Evolutionary conservation across 2,113 vertebrate genomes (phyloP), one percentile per base, ranked within the genome.

Genomic region (Turdus rufiventris): DNA sequence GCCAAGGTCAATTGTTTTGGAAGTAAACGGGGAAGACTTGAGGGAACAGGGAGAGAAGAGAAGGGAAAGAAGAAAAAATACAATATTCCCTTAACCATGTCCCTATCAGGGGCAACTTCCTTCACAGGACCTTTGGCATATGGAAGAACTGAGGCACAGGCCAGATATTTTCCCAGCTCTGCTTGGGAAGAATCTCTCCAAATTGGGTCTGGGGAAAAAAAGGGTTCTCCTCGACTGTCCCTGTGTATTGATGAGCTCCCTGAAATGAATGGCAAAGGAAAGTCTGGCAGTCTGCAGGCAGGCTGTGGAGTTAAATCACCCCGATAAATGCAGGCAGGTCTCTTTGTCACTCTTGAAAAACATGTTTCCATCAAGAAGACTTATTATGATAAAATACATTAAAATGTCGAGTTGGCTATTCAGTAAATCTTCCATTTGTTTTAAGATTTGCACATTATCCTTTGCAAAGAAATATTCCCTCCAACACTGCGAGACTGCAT

Each of bases 401-500:
- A 96, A 97, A 97, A 97, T 63, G 95, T 96, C 31, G 47, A 84
- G 88, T 88, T 74, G 96, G 83, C 96, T 92, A 79, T 96, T 97
- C 95, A 60, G 94, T 97, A 98, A 97, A 98, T 98, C 97, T 98
- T 95, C 96, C 97, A 91, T 98, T 98, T 98, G 97, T 97, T 98
- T 98, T 97, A 97, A 98, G 97, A 96, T 97, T 95, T 80, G 28
- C 95, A 93, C 93, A 96, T 97, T 94, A 96, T 97, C 93, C 96
- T 96, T 65, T 91, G 96, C 95, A 97, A 96, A 98, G 96, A 97
- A 96, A 95, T 95, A 93, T 83, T 95, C 58, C 67, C 60, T 81
- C 81, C 83, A 33, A 72, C 2, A 42, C 89, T 53, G 82, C 7
- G 15, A 95, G 96, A 90, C 96, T 98, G 98, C 97, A 97, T 98